Conservation (phyloP, 2,113 vertebrate species). For the Thamnaconus septentrionalis region DNA sequence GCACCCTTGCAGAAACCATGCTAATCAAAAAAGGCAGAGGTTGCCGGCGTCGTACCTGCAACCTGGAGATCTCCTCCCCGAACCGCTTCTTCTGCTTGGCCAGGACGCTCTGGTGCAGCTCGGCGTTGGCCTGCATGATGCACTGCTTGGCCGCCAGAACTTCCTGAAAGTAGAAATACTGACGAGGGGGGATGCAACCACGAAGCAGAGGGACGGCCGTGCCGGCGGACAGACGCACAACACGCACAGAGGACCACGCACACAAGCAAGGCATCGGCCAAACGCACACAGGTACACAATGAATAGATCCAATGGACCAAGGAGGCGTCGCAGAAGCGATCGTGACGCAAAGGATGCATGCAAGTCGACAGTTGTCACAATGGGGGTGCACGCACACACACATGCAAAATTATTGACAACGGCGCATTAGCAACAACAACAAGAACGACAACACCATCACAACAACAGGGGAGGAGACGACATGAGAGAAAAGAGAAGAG, state of each 20-base stretch:
- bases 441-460: slow-evolving; percentile 55
- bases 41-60: slow-evolving; percentile 81
- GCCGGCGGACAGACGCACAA: slow-evolving; percentile 68
- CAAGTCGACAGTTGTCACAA: slow-evolving; percentile 14
- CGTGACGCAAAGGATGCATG: slow-evolving; percentile 15
- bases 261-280: slow-evolving; percentile 48
- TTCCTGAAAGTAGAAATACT: slow-evolving; percentile 99
- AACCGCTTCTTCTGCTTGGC: slow-evolving; percentile 97
- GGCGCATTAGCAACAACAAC: too few relatives aligned
- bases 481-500: slow-evolving; percentile 86
- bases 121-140: slow-evolving; percentile 97
- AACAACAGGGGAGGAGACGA: slow-evolving; percentile 68
- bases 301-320: too few relatives aligned
- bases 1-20: background rate
- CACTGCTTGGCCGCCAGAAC: slow-evolving; percentile 98
- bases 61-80: slow-evolving; percentile 94
- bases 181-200: slow-evolving; percentile 93
- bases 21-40: background rate
- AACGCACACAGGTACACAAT: slow-evolving; percentile 40
- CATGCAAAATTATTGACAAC: slow-evolving; percentile 30
- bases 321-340: slow-evolving; percentile 17
- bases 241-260: slow-evolving; percentile 47
- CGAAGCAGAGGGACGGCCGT: slow-evolving; percentile 70
- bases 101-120: slow-evolving; percentile 89
- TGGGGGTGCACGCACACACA: background rate